A percentile compares a stretch with the other conserved stretches of the same genome.
These are phyloP conservation scores for Athalia rosae DNA, from an alignment of 2,888 invertebrate species.

Conservation along the genomic window DNA sequence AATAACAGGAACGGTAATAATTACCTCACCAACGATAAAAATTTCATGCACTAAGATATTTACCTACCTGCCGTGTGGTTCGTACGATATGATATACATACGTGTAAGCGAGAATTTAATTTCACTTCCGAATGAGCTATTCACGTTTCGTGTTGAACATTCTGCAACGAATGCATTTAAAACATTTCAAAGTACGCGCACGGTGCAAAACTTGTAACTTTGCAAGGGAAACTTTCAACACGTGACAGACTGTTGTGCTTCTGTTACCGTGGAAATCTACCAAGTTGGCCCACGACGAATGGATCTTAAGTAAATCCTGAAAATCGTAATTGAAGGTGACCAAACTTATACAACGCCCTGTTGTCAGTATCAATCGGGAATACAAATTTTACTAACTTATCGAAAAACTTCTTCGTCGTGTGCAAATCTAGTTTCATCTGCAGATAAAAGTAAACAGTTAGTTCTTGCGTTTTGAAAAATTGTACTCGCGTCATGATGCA, in stretches of 20 bases:
- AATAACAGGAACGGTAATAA: too few relatives aligned
- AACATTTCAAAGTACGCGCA: slow-evolving; percentile 43
- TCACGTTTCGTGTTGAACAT: slow-evolving; percentile 24
- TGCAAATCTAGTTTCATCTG: too few relatives aligned
- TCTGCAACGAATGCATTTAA: slow-evolving; percentile 36
- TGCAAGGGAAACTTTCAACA: slow-evolving; percentile 25
- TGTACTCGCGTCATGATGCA: too few relatives aligned
- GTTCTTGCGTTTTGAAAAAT: too few relatives aligned
- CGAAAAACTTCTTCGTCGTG: neutral
- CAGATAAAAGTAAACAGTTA: too few relatives aligned
- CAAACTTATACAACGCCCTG: slow-evolving; percentile 22
- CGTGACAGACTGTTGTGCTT: slow-evolving; percentile 40
- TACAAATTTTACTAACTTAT: slow-evolving; percentile 31
- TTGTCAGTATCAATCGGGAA: slow-evolving; percentile 32
- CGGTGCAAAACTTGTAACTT: slow-evolving; percentile 22
- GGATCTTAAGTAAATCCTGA: slow-evolving; percentile 29
- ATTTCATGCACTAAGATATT: too few relatives aligned
- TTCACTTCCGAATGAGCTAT: slow-evolving; percentile 36
- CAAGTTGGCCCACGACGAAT: slow-evolving; percentile 24
- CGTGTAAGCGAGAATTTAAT: slow-evolving; percentile 22
- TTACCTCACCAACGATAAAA: too few relatives aligned
- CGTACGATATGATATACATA: neutral
- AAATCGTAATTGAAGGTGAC: slow-evolving; percentile 38
- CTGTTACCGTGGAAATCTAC: slow-evolving; percentile 34
- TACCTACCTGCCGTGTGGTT: too few relatives aligned